phyloP scores from a whole-genome alignment of 1,140 invertebrate genomes.

The Megathymus violae region DNA sequence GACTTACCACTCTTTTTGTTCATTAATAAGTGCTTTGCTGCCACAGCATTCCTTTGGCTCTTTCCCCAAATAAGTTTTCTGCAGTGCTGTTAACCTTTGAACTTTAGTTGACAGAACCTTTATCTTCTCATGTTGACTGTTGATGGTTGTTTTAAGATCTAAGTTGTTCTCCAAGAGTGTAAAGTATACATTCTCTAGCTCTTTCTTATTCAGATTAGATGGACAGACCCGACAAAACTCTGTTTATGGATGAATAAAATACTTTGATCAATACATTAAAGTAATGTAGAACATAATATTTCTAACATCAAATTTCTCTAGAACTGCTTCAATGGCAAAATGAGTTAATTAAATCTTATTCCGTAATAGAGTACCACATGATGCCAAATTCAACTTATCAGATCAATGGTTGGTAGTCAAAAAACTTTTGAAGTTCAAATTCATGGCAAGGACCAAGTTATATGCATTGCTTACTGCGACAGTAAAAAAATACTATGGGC shows the following conservation, averaged over 20 bases:
- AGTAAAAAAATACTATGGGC: no score
- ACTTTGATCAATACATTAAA: no score
- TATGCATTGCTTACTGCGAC: no score
- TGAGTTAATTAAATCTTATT: no score
- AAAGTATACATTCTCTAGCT: constrained; percentile 69
- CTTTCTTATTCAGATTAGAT: constrained; percentile 64
- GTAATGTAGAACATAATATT: no score
- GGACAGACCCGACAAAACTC: constrained; percentile 58
- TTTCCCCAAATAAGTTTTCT: constrained; percentile 39
- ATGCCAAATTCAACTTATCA: no score
- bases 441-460: no score
- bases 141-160: constrained; percentile 64
- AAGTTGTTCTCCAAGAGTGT: constrained; percentile 62
- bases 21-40: constrained; percentile 51
- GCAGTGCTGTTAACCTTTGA: constrained; percentile 52
- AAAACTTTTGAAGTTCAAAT: no score
- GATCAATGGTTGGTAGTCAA: no score
- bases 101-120: constrained; percentile 60
- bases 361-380: no score
- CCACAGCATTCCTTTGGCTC: constrained; percentile 56
- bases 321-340: no score
- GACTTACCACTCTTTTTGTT: constrained; percentile 67
- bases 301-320: no score
- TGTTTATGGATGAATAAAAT: constrained; percentile 41
- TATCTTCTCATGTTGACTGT: constrained; percentile 60